phyloP scores from a whole-genome alignment of 2,113 vertebrate species.

The Marmota monax region DNA sequence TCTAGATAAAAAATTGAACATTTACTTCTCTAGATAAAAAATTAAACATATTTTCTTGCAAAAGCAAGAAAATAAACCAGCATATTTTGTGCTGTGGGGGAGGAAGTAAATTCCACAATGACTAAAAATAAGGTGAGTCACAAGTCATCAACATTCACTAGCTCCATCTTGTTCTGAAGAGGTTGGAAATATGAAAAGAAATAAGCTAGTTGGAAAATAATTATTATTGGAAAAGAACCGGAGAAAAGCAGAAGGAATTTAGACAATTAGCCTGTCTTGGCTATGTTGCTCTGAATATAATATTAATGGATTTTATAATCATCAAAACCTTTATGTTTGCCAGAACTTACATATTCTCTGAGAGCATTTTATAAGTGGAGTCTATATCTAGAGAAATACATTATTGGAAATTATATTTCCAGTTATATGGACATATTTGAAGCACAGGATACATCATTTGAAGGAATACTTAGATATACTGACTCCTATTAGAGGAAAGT shows the following conservation, averaged over 20 bases:
- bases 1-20: constrained; percentile 25
- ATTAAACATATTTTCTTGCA: neutral
- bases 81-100: neutral
- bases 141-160: neutral
- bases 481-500: neutral
- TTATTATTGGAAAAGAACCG: neutral
- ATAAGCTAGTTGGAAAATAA: constrained; percentile 41
- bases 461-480: neutral
- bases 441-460: neutral
- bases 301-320: neutral
- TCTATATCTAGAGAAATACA: neutral
- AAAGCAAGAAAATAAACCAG: constrained; percentile 12
- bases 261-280: neutral
- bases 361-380: neutral
- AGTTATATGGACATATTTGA: constrained; percentile 21
- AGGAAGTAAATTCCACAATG: neutral
- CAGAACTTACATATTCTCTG: neutral
- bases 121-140: neutral
- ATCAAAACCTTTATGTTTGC: neutral
- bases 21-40: constrained; percentile 33
- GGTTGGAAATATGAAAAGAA: neutral
- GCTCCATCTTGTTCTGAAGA: neutral
- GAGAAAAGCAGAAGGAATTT: constrained; percentile 3
- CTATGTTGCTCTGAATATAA: constrained; percentile 25
- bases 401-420: neutral